Base-by-base conservation (phyloP, 2,888 invertebrate species). In the Aphrophora alni region DNA sequence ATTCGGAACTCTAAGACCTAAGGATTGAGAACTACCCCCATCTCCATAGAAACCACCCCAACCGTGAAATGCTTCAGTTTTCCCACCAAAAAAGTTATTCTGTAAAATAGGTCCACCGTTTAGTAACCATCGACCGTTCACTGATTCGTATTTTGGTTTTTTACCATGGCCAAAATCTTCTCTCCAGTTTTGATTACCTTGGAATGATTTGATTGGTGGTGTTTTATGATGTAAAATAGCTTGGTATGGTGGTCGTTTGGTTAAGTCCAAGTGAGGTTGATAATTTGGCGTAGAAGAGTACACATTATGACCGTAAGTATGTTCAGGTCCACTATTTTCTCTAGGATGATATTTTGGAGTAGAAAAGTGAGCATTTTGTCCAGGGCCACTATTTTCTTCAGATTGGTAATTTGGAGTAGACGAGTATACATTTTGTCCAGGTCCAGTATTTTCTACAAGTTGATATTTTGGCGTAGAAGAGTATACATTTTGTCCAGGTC, bases 91-190 rank as follows among this genome's bases (percentile, higher is more conserved):
- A n/a, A 21, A 59, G 21, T 59, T 21, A 28, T 51, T 72, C 28
- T 59, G 27, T 26, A 78, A 28, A 73, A 78, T 73, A n/a, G 78
- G 59, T 26, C 73, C 78, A 4, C 78, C 78, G 33, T 74, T 79
- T 0, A 74, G 25, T 24, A 74, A 25, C 78, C 78, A 79, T 0
- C 69, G 59, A 0, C 78, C 78, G 8, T 74, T 74, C 33, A 24
- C 28, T 21, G 78, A 74, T 68, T 68, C 74, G 59, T 73, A 78
- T 25, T 73, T 38, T 51, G 72, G 78, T 14, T 26, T 59, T 14
- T 72, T 73, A 3, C 69, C 69, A 8, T 44, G 25, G 1, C 38
- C 51, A 75, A 75, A 44, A 75, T 51, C 51, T 44, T 75, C 51
- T 17, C 21, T 51, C 38, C 51, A 51, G 25, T 24, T 21, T 14